These are phyloP conservation scores for Crotalus viridis DNA, from an alignment of 2,113 vertebrate genomes.

Conservation along the genomic window DNA sequence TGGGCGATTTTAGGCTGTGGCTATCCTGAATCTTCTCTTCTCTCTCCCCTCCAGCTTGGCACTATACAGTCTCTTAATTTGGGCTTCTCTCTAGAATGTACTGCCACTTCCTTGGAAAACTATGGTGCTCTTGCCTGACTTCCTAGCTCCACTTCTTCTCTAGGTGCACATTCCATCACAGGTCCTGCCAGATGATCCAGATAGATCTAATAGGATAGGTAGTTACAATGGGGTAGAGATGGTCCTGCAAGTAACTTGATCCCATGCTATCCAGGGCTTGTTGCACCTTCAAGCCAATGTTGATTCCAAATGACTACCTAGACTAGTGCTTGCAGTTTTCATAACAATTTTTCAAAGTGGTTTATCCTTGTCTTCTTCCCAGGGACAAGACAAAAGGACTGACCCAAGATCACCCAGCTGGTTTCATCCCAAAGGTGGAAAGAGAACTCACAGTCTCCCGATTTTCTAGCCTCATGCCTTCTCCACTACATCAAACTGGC, in stretches of 20 bases:
- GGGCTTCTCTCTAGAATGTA: background rate
- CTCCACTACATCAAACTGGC: background rate
- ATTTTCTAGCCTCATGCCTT: background rate
- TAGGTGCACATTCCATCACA: background rate
- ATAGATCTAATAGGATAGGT: background rate
- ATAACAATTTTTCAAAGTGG: background rate
- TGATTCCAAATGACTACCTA: background rate
- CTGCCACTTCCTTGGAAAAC: background rate
- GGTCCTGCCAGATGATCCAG: background rate
- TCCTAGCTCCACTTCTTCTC: background rate
- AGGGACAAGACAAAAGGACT: background rate
- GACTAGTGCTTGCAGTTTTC: background rate
- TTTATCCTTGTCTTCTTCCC: background rate
- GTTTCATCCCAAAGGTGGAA: background rate
- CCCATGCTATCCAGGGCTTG: background rate
- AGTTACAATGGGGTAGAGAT: background rate
- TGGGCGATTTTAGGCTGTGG: no score
- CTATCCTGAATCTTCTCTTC: background rate
- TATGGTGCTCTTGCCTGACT: background rate
- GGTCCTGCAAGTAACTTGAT: background rate
- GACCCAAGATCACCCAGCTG: background rate
- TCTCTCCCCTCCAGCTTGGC: background rate
- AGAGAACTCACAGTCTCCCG: background rate
- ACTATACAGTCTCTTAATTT: background rate
- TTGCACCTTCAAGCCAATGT: background rate